phyloP scores from a whole-genome alignment of 2,888 invertebrate species.

The Syritta pipiens region DNA sequence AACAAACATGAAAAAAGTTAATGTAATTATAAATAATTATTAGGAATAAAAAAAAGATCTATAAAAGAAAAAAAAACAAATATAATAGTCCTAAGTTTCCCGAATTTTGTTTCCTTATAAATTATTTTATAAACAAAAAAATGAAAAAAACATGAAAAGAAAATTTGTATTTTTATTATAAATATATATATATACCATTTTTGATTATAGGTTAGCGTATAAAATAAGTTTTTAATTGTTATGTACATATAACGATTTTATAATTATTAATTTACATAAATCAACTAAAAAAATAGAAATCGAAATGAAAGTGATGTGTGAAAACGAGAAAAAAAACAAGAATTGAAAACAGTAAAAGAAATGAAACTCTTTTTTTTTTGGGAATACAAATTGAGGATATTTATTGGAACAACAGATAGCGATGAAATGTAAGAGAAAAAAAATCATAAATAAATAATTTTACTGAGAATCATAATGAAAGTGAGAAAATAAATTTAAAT shows the following conservation, averaged over 20 bases:
- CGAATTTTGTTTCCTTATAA: conserved; percentile 22
- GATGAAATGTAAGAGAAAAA: conserved; percentile 49
- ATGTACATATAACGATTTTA: conserved; percentile 60
- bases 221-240: conserved; percentile 59
- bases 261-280: conserved; percentile 58
- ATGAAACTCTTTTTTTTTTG: conserved; percentile 6
- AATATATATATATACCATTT: conserved; percentile 50
- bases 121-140: conserved; percentile 34
- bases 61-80: conserved; percentile 35
- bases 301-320: conserved; percentile 61
- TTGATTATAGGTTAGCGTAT: conserved; percentile 49
- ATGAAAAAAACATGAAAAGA: conserved; percentile 7
- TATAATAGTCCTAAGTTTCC: conserved; percentile 41
- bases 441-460: conserved; percentile 37
- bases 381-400: conserved; percentile 23
- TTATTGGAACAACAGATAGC: conserved; percentile 44
- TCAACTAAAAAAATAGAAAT: conserved; percentile 34
- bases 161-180: conserved; percentile 64
- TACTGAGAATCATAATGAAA: background rate
- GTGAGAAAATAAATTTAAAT: conserved; percentile 4
- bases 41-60: conserved; percentile 40
- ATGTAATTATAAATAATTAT: conserved; percentile 58
- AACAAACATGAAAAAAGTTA: conserved; percentile 27
- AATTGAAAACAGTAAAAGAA: conserved; percentile 27
- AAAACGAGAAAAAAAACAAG: conserved; percentile 12